Base-by-base conservation (phyloP, 2,113 vertebrate genomes). In the Arizona elegans region DNA sequence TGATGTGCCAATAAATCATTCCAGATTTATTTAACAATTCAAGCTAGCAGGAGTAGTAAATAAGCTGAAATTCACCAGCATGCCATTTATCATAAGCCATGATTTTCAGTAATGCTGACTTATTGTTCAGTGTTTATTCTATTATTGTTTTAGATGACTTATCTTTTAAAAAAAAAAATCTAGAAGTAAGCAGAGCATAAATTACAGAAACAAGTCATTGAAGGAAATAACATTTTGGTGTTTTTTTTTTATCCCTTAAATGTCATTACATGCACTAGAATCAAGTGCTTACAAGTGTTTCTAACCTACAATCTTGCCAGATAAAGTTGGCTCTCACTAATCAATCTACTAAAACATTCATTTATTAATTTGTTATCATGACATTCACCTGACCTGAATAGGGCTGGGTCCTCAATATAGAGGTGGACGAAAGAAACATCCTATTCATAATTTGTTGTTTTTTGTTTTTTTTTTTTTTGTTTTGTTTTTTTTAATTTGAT, bases 291-390 rank as follows among this genome's bases (percentile, higher is more conserved):
- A 33, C 21, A 3, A 29, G 9, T 54, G 29, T 17, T 21, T 21
- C 17, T 86, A 86, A 85, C 24, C 55, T 53, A 58, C 23, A 86
- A 26, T 53, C 38, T 56, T 29, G 8, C 33, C 33, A 47, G 10
- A 58, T 56, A 89, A 89, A 89, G 12, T 15, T 62, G 56, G 58
- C 6, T 90, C 43, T 90, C 38, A 23, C 23, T 50, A 62, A 43
- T 62, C 50, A 91, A 86, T 86, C 29, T 50, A 81, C 7, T 59
- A 59, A 91, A 86, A 19, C 47, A 53, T 75, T 91, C 9, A 91
- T 3, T 54, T 65, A 91, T 91, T n/a, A 23, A 91, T 55, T 91
- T 95, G 50, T 81, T 91, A 88, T 87, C 92, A 88, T 89, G 93
- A 95, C 94, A 94, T n/a, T 4, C 1, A 91, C 52, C 65, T 91